These are phyloP conservation scores for Adoxophyes honmai DNA, from an alignment of 1,140 invertebrate species.

Conservation along the genomic window DNA sequence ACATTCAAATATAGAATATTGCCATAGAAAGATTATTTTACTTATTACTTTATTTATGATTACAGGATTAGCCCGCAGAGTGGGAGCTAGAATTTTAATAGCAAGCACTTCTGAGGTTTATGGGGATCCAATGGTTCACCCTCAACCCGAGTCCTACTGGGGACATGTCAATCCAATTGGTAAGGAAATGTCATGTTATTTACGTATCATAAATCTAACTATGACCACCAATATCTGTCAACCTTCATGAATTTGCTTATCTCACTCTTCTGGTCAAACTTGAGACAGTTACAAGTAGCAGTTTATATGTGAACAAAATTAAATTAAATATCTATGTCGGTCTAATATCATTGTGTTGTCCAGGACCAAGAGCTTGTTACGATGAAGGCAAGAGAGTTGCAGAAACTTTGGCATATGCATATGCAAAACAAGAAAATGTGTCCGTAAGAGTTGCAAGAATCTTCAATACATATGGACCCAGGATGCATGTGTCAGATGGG, in stretches of 20 bases:
- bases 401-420: constrained; percentile 97
- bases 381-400: constrained; percentile 99
- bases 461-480: constrained; percentile 99
- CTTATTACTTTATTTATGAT: constrained; percentile 22
- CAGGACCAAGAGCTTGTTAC: constrained; percentile 96
- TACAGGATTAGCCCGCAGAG: constrained; percentile 92
- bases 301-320: too few species aligned
- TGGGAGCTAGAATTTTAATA: constrained; percentile 95
- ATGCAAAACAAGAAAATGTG: constrained; percentile 97
- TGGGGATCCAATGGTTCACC: constrained; percentile 97
- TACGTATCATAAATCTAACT: too few species aligned
- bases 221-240: too few species aligned
- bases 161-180: constrained; percentile 99
- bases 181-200: too few species aligned
- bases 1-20: too few species aligned
- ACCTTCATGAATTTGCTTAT: too few species aligned
- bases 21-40: too few species aligned
- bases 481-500: constrained; percentile 99
- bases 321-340: too few species aligned
- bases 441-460: constrained; percentile 97
- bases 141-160: constrained; percentile 97
- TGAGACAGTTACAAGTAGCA: too few species aligned
- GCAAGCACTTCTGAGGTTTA: constrained; percentile 99
- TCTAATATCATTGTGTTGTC: too few species aligned
- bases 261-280: not conserved